Conservation (phyloP, 2,797 vertebrate genomes). For the Yasuhikotakia modesta region DNA sequence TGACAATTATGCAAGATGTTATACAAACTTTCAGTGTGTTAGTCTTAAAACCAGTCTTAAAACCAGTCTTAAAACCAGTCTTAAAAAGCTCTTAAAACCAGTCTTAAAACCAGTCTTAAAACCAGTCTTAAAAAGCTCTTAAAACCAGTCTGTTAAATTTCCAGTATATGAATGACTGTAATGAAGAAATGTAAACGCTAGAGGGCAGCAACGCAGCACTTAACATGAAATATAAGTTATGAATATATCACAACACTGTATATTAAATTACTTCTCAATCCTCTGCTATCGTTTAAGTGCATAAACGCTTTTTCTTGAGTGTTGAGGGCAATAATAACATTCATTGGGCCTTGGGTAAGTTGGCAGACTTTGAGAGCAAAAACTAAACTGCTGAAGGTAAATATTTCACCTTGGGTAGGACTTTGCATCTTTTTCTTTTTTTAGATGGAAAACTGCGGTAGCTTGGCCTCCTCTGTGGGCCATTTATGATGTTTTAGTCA, state of each 20-base stretch:
- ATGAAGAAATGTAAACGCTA: slow-evolving; percentile 28
- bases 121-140: neutral
- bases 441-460: slow-evolving; percentile 17
- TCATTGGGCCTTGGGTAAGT: neutral
- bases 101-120: neutral
- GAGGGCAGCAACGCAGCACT: slow-evolving; percentile 55
- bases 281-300: neutral
- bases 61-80: neutral
- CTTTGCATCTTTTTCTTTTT: neutral
- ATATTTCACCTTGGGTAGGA: neutral
- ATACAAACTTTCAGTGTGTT: neutral
- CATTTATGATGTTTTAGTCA: slow-evolving; percentile 47
- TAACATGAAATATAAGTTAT: no score
- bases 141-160: neutral
- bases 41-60: neutral
- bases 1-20: neutral
- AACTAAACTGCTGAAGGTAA: neutral
- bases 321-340: no score
- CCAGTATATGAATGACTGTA: slow-evolving; percentile 17
- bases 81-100: neutral
- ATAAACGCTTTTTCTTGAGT: neutral
- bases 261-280: neutral
- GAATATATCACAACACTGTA: no score
- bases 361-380: neutral
- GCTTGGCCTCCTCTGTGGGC: slow-evolving; percentile 29